These are phyloP conservation scores for Drosophila dunni DNA, from an alignment of 1,140 invertebrate species.

Conservation along the genomic window DNA sequence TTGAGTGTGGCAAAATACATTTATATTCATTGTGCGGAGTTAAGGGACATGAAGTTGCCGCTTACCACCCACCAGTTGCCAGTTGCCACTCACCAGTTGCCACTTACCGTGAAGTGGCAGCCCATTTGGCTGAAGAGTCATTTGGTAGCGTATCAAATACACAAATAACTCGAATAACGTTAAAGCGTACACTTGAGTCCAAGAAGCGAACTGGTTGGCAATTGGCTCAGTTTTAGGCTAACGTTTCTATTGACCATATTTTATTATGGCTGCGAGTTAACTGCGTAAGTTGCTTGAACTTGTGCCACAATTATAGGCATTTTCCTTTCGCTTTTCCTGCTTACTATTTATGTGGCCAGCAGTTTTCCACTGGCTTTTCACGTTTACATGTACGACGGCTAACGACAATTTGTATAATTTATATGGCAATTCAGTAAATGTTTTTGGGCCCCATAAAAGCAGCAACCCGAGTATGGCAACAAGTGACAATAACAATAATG, in stretches of 20 bases:
- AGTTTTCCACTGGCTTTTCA: background rate
- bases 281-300: slow-evolving; percentile 38
- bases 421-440: slow-evolving; percentile 71
- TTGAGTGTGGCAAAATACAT: slow-evolving; percentile 10
- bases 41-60: slow-evolving; percentile 1
- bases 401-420: slow-evolving; percentile 69
- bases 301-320: slow-evolving; percentile 35
- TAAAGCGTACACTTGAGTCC: background rate
- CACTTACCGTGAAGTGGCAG: slow-evolving; percentile 19
- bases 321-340: no score
- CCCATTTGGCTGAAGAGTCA: slow-evolving; percentile 9
- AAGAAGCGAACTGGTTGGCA: background rate
- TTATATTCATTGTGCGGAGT: slow-evolving; percentile 24
- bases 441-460: slow-evolving; percentile 43
- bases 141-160: background rate
- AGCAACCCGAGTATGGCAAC: slow-evolving; percentile 41
- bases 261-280: slow-evolving; percentile 22
- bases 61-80: background rate
- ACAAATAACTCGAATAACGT: background rate
- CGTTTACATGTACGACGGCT: slow-evolving; percentile 16
- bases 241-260: slow-evolving; percentile 2
- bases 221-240: background rate
- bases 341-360: slow-evolving; percentile 21
- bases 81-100: slow-evolving; percentile 4
- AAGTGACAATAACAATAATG: slow-evolving; percentile 30